Conservation (phyloP, 2,888 invertebrate genomes). For the Halictus quadricinctus region DNA sequence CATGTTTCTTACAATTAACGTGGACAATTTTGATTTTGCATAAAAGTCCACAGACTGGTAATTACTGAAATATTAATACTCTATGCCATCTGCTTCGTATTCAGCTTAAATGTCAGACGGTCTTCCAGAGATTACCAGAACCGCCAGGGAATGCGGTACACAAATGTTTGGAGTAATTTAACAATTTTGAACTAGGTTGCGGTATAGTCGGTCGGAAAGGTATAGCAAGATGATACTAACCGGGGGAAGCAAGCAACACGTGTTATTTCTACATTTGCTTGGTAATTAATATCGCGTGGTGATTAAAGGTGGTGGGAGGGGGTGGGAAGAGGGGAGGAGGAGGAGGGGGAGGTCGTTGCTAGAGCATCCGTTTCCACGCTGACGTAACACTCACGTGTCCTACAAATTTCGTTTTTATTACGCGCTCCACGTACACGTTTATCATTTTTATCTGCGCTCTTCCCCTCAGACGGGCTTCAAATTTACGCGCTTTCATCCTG, state of each 20-base stretch:
- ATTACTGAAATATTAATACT: not conserved
- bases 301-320: slow-evolving; percentile 4
- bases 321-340: not conserved
- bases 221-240: slow-evolving; percentile 20
- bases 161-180: slow-evolving; percentile 51
- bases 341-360: not conserved
- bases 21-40: not conserved
- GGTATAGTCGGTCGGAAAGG: slow-evolving; percentile 20
- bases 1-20: not conserved
- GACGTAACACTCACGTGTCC: slow-evolving; percentile 21
- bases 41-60: not conserved
- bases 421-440: slow-evolving; percentile 41
- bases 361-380: slow-evolving; percentile 14
- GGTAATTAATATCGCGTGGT: slow-evolving; percentile 45
- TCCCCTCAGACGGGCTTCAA: slow-evolving; percentile 15
- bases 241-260: slow-evolving; percentile 27
- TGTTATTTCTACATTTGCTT: slow-evolving; percentile 50
- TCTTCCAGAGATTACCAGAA: slow-evolving; percentile 29
- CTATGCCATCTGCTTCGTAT: not conserved
- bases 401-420: slow-evolving; percentile 45
- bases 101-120: slow-evolving; percentile 4
- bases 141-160: slow-evolving; percentile 7
- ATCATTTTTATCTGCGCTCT: slow-evolving; percentile 49
- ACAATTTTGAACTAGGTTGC: slow-evolving; percentile 21
- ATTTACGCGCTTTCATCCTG: slow-evolving; percentile 49